Evolutionary conservation across 2,888 invertebrate genomes (phyloP).

Genomic region (Molorchus minor): DNA sequence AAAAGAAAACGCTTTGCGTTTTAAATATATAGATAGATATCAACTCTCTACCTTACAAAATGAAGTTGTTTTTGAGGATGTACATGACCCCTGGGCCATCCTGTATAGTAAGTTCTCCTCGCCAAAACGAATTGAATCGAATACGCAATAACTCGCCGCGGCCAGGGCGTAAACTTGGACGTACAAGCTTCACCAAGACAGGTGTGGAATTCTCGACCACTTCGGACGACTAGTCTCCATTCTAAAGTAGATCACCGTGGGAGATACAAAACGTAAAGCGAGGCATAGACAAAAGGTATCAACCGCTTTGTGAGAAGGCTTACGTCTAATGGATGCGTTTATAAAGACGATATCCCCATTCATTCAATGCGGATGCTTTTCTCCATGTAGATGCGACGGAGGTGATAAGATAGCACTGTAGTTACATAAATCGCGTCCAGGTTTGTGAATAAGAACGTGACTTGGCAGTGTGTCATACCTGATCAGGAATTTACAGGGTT

Average conservation of each 20-base stretch:
- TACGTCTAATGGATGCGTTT: conserved; percentile 18
- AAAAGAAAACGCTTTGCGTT: no score
- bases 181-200: conserved; percentile 6
- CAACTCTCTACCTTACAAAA: no score
- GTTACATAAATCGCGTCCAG: not conserved
- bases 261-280: conserved; percentile 28
- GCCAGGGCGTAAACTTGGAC: not conserved
- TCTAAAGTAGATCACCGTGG: conserved; percentile 27
- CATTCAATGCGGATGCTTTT: conserved; percentile 7
- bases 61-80: no score
- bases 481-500: not conserved
- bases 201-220: conserved; percentile 22
- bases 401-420: not conserved
- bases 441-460: not conserved
- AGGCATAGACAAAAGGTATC: conserved; percentile 36
- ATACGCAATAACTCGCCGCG: no score
- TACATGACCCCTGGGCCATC: no score
- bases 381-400: not conserved
- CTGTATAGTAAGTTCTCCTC: no score
- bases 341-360: conserved; percentile 8
- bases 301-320: conserved; percentile 26
- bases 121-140: no score
- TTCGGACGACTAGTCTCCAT: conserved; percentile 6
- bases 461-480: not conserved
- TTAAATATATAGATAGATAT: no score